These are phyloP conservation scores for Lasioglossum malachurum DNA, from an alignment of 2,888 invertebrate genomes.

Conservation along the genomic window DNA sequence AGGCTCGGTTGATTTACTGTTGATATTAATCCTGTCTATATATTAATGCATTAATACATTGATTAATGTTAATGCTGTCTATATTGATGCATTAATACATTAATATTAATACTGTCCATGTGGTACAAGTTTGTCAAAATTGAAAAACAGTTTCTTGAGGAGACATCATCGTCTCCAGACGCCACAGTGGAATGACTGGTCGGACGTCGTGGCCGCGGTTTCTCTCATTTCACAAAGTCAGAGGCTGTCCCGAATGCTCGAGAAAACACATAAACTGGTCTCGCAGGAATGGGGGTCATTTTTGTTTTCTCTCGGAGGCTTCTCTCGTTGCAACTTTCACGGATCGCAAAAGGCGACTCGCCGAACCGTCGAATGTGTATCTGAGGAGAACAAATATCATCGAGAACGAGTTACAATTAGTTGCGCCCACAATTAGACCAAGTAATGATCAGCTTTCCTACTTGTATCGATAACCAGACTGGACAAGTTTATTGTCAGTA, in stretches of 20 bases:
- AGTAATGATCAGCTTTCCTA: not conserved
- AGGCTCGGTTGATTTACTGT: too few relatives aligned
- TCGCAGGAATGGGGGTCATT: constrained; percentile 45
- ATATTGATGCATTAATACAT: too few relatives aligned
- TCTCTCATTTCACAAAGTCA: constrained; percentile 30
- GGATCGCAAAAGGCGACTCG: constrained; percentile 11
- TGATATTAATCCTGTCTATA: too few relatives aligned
- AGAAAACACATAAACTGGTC: constrained; percentile 48
- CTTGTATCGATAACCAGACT: too few relatives aligned
- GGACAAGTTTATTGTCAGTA: not conserved
- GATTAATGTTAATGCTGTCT: too few relatives aligned
- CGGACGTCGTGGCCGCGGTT: constrained; percentile 7
- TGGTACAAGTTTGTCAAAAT: too few relatives aligned
- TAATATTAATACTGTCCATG: too few relatives aligned
- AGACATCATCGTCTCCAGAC: not conserved
- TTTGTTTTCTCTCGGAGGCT: constrained; percentile 46
- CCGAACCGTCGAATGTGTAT: not conserved
- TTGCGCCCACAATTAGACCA: not conserved
- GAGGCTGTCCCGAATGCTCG: constrained; percentile 45
- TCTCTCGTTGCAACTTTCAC: constrained; percentile 51
- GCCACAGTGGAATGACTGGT: not conserved
- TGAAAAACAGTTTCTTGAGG: not conserved
- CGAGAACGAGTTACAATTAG: not conserved
- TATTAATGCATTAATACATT: too few relatives aligned
- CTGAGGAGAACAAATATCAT: not conserved